Evolutionary conservation across 2,113 vertebrate species (phyloP).

Genomic region (Tautogolabrus adspersus): DNA sequence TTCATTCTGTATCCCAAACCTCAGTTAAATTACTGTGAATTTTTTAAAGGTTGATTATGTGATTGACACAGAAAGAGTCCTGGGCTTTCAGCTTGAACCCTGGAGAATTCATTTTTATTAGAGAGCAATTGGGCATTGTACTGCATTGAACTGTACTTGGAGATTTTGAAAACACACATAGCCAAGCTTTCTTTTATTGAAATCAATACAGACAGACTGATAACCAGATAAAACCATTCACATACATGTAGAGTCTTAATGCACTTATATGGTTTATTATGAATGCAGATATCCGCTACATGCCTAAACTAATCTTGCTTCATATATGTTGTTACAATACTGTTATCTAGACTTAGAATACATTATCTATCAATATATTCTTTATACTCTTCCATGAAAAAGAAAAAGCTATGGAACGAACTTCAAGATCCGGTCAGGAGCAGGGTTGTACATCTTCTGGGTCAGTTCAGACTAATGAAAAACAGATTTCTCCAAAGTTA

Average conservation of each 20-base stretch:
- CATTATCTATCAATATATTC: too few relatives aligned
- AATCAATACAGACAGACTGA: neutral
- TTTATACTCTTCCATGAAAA: too few relatives aligned
- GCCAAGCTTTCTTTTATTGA: neutral
- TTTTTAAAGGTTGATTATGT: slow-evolving; percentile 68
- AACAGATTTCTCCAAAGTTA: neutral
- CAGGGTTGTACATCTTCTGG: neutral
- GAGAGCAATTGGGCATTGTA: slow-evolving; percentile 29
- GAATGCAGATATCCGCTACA: too few relatives aligned
- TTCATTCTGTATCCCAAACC: slow-evolving; percentile 54
- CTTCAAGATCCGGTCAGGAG: too few relatives aligned
- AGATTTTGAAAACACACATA: slow-evolving; percentile 29
- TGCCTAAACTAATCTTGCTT: too few relatives aligned
- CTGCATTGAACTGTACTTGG: neutral
- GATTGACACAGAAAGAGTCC: slow-evolving; percentile 62
- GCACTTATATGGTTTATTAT: neutral
- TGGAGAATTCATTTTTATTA: slow-evolving; percentile 42
- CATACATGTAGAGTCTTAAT: too few relatives aligned
- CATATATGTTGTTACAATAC: too few relatives aligned
- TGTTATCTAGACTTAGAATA: too few relatives aligned
- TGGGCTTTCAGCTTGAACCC: slow-evolving; percentile 52
- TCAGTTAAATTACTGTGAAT: slow-evolving; percentile 43
- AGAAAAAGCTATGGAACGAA: too few relatives aligned
- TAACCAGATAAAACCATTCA: too few relatives aligned
- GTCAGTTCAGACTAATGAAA: neutral